These are phyloP conservation scores for Arctia plantaginis DNA, from an alignment of 2,888 invertebrate species.

Conservation along the genomic window DNA sequence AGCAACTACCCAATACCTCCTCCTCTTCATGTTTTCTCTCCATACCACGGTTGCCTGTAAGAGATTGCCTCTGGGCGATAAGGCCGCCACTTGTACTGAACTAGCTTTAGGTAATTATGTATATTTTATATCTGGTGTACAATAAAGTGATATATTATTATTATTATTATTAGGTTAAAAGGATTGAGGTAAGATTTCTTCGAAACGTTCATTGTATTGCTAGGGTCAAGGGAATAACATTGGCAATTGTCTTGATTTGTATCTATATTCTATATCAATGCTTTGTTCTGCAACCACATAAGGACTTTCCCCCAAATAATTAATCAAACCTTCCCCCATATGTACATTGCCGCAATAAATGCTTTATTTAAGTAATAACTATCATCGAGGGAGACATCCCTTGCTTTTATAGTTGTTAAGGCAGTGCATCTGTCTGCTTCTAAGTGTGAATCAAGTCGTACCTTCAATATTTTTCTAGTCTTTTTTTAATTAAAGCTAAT, in stretches of 20 bases:
- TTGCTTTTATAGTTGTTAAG: background rate
- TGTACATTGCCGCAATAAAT: background rate
- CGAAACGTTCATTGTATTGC: conserved; percentile 7
- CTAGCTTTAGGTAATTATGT: too few species aligned
- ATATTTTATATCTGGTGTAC: too few species aligned
- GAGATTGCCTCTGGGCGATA: too few species aligned
- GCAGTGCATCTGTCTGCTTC: background rate
- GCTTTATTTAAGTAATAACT: conserved; percentile 3
- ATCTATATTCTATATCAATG: background rate
- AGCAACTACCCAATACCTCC: too few species aligned
- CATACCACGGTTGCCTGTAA: too few species aligned
- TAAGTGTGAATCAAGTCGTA: background rate
- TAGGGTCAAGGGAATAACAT: background rate
- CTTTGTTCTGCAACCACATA: background rate
- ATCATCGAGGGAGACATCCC: background rate
- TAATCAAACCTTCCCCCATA: background rate
- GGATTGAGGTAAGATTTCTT: conserved; percentile 6
- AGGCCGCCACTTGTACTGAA: too few species aligned
- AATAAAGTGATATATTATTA: too few species aligned
- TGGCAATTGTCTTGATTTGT: background rate
- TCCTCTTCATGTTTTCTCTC: too few species aligned
- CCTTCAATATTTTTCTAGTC: background rate
- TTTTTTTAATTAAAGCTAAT: too few species aligned
- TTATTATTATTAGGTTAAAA: conserved; percentile 20
- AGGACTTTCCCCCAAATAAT: conserved; percentile 1